Percentiles rank a stretch among this genome's conserved stretches.
phyloP scores from a whole-genome alignment of 2,113 vertebrate genomes.

The Plecotus auritus region DNA sequence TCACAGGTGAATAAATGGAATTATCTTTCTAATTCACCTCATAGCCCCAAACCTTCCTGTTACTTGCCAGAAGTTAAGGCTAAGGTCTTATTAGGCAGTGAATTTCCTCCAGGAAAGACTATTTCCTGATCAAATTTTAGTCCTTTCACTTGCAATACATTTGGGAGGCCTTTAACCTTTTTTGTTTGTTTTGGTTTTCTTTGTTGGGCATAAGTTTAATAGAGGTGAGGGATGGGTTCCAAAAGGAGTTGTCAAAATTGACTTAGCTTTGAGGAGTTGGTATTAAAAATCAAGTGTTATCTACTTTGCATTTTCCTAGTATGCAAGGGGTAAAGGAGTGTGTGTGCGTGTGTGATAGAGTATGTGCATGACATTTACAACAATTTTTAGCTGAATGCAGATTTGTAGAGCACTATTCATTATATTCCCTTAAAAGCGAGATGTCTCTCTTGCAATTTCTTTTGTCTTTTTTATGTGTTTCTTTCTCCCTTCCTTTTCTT shows the following conservation, averaged over 20 bases:
- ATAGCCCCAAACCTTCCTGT: neutral
- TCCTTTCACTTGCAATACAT: neutral
- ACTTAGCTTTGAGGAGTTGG: neutral
- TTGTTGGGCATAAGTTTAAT: neutral
- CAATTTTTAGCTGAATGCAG: neutral
- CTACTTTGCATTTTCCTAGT: neutral
- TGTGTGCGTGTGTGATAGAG: too few species aligned
- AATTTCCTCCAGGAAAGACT: neutral
- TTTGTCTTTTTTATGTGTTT: neutral
- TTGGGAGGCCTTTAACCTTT: neutral
- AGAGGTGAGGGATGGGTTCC: neutral
- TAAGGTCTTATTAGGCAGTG: neutral
- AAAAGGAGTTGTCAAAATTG: neutral
- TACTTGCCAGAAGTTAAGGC: neutral
- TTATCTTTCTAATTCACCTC: neutral
- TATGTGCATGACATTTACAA: neutral
- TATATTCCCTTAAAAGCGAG: neutral
- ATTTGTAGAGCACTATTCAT: neutral
- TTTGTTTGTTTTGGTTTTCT: neutral
- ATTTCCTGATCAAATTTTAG: neutral
- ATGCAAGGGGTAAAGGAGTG: neutral
- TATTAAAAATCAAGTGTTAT: neutral
- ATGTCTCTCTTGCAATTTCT: neutral
- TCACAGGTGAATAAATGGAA: neutral
- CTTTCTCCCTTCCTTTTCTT: neutral